Conservation (phyloP, 2,888 invertebrate species). For the Stramonita haemastoma region DNA sequence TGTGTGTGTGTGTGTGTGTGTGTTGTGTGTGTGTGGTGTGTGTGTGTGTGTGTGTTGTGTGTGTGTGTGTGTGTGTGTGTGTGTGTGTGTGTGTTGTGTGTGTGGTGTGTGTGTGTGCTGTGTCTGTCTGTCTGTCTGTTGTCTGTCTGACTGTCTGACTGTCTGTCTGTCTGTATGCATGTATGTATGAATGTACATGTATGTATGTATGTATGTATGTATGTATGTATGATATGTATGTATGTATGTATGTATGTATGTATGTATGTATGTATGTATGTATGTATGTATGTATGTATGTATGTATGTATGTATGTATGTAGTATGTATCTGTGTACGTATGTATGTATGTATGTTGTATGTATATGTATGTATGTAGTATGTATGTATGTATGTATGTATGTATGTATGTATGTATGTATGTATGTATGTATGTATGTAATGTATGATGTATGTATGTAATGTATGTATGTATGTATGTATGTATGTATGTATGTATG, state of each 20-base stretch:
- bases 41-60: no score
- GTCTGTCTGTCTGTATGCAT: background rate
- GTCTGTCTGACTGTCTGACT: background rate
- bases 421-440: no score
- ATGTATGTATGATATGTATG: no score
- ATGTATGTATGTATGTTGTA: background rate
- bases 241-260: no score
- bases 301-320: background rate
- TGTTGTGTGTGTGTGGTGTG: no score
- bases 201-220: conserved; percentile 26
- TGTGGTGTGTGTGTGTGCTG: no score
- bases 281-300: background rate
- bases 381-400: background rate
- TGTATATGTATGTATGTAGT: background rate
- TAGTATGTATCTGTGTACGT: background rate
- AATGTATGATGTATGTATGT: background rate
- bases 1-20: no score
- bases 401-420: background rate
- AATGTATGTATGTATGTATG: background rate
- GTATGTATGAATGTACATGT: conserved; percentile 30
- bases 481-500: background rate
- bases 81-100: no score
- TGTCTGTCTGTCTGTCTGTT: background rate
- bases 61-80: no score
- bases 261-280: no score